Percentiles rank a stretch among this genome's conserved stretches.
These are phyloP conservation scores for Plutella xylostella DNA, from an alignment of 2,888 invertebrate species.

Conservation along the genomic window DNA sequence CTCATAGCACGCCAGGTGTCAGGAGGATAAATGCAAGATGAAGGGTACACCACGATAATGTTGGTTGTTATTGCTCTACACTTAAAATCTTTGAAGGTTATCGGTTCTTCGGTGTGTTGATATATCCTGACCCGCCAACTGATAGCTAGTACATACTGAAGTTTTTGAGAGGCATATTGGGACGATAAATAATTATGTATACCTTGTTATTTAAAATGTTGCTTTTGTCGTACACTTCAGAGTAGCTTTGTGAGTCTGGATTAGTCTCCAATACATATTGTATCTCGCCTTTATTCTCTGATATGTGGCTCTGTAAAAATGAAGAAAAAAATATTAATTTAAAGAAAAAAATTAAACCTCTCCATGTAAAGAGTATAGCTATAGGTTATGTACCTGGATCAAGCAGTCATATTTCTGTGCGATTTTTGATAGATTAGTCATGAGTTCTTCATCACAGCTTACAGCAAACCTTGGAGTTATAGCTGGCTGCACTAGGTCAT, in stretches of 20 bases:
- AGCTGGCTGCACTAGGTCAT: slow-evolving; percentile 77
- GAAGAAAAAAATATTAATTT: neutral
- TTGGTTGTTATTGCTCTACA: too few relatives aligned
- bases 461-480: slow-evolving; percentile 90
- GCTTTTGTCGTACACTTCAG: slow-evolving; percentile 80
- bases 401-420: slow-evolving; percentile 75
- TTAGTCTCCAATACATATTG: slow-evolving; percentile 71
- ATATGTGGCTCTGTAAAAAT: slow-evolving; percentile 84
- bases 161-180: too few relatives aligned
- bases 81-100: too few relatives aligned
- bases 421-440: slow-evolving; percentile 75
- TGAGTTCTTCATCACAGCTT: slow-evolving; percentile 78
- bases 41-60: too few relatives aligned
- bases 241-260: slow-evolving; percentile 72
- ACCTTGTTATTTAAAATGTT: slow-evolving; percentile 81
- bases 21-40: too few relatives aligned
- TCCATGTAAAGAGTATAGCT: neutral
- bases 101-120: too few relatives aligned
- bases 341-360: neutral
- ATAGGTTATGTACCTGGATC: slow-evolving; percentile 73
- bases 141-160: too few relatives aligned
- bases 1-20: too few relatives aligned
- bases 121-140: too few relatives aligned
- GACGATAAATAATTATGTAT: too few relatives aligned
- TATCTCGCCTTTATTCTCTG: slow-evolving; percentile 83